Evolutionary conservation across 1,140 invertebrate genomes (phyloP), one percentile per base, ranked within the genome.

Genomic region (Meloidogyne hapla): DNA sequence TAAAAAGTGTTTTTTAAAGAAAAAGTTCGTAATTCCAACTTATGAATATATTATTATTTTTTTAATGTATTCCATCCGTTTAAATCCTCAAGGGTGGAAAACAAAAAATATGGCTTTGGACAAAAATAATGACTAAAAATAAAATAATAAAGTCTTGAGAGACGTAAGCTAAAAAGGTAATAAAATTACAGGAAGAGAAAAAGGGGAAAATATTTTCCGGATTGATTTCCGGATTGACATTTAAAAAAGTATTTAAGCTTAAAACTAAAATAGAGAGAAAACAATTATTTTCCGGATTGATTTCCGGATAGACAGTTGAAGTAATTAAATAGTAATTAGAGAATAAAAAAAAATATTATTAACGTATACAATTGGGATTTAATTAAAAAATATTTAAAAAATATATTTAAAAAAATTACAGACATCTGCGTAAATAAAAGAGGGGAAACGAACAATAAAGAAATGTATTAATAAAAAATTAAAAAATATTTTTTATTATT

Each of bases 31-130:
- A 10, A 42, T 42, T 13, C 40, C 13, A 56, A 56, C 8, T 56
- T 56, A 56, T 56, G 48, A 56, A 56, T 56, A 45, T 45, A 18
- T 48, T 56, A 56, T 56, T 56, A n/a, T 56, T n/a, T n/a, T 56
- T n/a, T n/a, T 56, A 56, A n/a, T 56, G 1, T 15, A 6, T n/a
- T n/a, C n/a, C n/a, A n/a, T n/a, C n/a, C n/a, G 18, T 21, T n/a
- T 56, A 48, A 48, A 48, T 18, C 48, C 48, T n/a, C 18, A 8
- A 21, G 48, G 48, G 48, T n/a, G 18, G 3, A 56, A 56, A 56
- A 48, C 10, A 15, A 15, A 42, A 15, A 13, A 15, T 42, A 15
- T 42, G 40, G 8, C 40, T 6, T 42, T 15, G 40, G 40, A 42
- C 9, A 42, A 42, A 13, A 42, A 42, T 42, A 42, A 42, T 42